Percentiles rank a stretch among this genome's conserved stretches.
phyloP scores from a whole-genome alignment of 2,113 vertebrate species.

The Meleagris gallopavo region DNA sequence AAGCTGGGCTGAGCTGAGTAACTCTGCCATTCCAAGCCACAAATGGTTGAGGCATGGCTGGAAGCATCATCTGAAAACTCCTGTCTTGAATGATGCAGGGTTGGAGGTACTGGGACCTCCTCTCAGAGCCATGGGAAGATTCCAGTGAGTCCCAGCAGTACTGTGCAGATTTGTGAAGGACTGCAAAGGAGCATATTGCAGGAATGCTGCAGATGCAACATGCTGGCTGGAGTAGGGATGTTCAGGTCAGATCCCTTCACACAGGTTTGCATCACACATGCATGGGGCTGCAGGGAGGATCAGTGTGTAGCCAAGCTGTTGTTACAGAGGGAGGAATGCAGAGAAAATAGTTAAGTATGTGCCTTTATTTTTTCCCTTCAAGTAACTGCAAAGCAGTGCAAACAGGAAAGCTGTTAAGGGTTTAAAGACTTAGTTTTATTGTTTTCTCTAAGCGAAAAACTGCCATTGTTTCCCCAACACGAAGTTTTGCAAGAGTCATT shows the following conservation, averaged over 20 bases:
- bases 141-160: neutral
- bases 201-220: neutral
- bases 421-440: constrained; percentile 23
- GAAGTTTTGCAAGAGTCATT: constrained; percentile 20
- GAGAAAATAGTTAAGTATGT: neutral
- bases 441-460: neutral
- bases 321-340: neutral
- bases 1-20: neutral
- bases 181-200: neutral
- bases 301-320: neutral
- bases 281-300: neutral
- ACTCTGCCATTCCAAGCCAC: neutral
- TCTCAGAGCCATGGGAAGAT: neutral
- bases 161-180: neutral
- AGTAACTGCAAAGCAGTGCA: neutral
- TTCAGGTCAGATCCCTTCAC: neutral
- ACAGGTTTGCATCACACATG: neutral
- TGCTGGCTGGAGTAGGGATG: neutral
- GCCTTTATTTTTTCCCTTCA: neutral
- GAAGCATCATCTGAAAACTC: neutral
- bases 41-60: neutral
- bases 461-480: constrained; percentile 32
- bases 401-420: neutral
- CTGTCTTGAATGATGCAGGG: neutral
- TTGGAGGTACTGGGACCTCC: neutral